These are phyloP conservation scores for Corvus hawaiiensis DNA, from an alignment of 2,113 vertebrate genomes.

Conservation along the genomic window DNA sequence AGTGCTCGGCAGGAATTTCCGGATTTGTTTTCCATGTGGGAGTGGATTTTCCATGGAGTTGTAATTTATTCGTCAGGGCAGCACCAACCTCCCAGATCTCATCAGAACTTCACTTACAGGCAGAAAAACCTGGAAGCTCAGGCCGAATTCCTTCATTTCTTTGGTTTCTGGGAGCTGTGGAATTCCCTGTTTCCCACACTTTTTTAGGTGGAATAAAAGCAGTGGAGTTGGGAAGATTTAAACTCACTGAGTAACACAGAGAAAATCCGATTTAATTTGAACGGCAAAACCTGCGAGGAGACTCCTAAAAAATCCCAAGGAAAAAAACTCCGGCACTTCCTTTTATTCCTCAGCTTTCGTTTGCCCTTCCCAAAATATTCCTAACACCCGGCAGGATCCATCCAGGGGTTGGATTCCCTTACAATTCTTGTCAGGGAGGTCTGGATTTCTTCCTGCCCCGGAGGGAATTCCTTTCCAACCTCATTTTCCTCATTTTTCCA, in stretches of 20 bases:
- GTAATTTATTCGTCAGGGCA: not conserved
- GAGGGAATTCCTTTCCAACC: not conserved
- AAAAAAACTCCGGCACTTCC: not conserved
- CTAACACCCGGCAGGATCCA: not conserved
- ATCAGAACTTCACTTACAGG: not conserved
- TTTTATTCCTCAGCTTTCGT: not conserved
- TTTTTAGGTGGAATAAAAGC: not conserved
- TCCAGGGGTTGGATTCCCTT: not conserved
- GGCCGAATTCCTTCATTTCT: not conserved
- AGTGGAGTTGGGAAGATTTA: not conserved
- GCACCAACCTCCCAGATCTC: not conserved
- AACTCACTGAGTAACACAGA: accelerated
- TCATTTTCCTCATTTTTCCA: not conserved
- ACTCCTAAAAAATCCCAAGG: not conserved
- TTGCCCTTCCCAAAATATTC: not conserved
- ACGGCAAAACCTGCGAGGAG: not conserved
- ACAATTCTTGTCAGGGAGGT: not conserved
- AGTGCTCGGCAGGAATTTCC: not conserved
- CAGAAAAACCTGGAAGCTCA: not conserved
- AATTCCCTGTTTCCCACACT: not conserved
- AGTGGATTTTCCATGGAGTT: not conserved
- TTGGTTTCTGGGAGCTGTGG: not conserved
- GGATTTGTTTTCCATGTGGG: not conserved
- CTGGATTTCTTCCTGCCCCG: not conserved
- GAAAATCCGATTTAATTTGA: not conserved